Percentiles rank a stretch among this genome's conserved stretches.
Evolutionary conservation across 2,797 vertebrate species (phyloP).

Genomic region (Stomatorhinus walkeri): DNA sequence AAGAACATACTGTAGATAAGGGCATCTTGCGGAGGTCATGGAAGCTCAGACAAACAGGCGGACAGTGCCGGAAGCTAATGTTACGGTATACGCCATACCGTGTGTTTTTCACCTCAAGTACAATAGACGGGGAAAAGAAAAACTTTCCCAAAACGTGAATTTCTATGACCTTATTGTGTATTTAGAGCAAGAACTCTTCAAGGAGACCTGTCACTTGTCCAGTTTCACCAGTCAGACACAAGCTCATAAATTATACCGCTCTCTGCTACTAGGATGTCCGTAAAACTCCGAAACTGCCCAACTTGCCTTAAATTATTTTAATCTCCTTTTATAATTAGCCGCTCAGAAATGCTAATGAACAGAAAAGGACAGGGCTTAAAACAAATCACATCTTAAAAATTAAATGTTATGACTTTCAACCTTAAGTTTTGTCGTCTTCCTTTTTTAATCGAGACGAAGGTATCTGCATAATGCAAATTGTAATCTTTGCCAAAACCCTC

Average conservation of each 20-base stretch:
- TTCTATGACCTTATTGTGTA: not conserved
- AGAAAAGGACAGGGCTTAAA: not conserved
- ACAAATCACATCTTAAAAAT: not conserved
- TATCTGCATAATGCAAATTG: conserved; percentile 10
- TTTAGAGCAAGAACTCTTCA: not conserved
- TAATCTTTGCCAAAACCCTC: not conserved
- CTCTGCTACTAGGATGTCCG: not conserved
- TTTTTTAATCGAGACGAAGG: not conserved
- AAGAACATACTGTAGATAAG: not conserved
- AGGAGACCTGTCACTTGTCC: not conserved
- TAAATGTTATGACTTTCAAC: conserved; percentile 8
- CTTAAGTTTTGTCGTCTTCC: not conserved
- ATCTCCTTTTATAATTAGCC: not conserved
- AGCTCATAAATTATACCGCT: not conserved
- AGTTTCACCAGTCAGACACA: not conserved
- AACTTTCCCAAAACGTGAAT: not conserved
- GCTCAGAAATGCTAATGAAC: conserved; percentile 1
- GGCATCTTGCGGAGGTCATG: not conserved
- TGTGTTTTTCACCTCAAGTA: not conserved
- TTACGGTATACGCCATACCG: not conserved
- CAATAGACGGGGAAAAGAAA: not conserved
- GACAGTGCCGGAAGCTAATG: not conserved
- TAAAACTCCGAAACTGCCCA: not conserved
- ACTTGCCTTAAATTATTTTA: not conserved
- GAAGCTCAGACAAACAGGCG: not conserved